Percentiles rank a stretch among this genome's conserved stretches.
phyloP scores from a whole-genome alignment of 2,888 invertebrate genomes.

The Chaetogeoica ovagalla region DNA sequence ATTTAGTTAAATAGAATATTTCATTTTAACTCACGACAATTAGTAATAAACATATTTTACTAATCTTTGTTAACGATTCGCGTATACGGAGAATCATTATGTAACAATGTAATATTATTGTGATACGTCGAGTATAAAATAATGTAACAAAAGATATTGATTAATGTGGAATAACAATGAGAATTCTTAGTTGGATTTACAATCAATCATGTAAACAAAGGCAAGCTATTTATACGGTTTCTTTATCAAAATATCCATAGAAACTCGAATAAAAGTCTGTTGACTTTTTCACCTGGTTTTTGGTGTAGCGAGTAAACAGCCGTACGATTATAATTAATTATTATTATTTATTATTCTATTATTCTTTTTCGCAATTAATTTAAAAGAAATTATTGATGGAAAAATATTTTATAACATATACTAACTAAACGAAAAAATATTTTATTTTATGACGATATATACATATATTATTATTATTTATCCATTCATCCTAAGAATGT shows the following conservation, averaged over 20 bases:
- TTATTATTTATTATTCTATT: constrained; percentile 3
- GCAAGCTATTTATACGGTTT: constrained; percentile 4
- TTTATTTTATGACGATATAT: too few species aligned
- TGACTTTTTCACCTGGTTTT: constrained; percentile 38
- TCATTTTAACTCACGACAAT: neutral
- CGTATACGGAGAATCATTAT: constrained; percentile 5
- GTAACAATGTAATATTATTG: neutral
- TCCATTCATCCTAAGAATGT: too few species aligned
- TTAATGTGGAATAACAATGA: constrained; percentile 29
- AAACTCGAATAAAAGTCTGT: constrained; percentile 24
- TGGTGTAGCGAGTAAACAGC: neutral
- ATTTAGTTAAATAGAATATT: too few species aligned
- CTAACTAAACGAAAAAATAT: too few species aligned
- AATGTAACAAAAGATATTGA: constrained; percentile 37
- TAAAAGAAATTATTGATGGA: neutral
- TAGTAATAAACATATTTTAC: neutral
- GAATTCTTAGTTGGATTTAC: constrained; percentile 26
- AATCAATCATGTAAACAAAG: constrained; percentile 47
- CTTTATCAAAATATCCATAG: constrained; percentile 1
- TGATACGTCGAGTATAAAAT: constrained; percentile 10
- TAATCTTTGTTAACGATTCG: neutral
- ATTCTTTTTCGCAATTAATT: constrained; percentile 29
- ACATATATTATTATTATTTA: too few species aligned
- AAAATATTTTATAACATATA: neutral
- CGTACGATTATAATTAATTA: constrained; percentile 8